Evolutionary conservation across 2,888 invertebrate species (phyloP).

Genomic region (Bugula neritina): DNA sequence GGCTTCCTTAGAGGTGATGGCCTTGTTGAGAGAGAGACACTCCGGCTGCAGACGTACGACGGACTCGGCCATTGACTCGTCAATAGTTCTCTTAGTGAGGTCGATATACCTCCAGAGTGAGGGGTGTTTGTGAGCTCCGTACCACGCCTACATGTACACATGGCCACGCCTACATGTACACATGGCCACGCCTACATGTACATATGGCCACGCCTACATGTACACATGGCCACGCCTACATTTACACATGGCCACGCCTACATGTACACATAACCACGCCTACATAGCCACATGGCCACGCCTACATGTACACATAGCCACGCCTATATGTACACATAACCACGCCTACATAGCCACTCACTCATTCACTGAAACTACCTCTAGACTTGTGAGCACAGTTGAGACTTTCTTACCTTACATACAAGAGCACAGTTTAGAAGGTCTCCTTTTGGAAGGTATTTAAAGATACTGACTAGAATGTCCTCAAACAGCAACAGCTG

Average conservation of each 20-base stretch:
- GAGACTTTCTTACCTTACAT: not conserved
- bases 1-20: constrained; percentile 19
- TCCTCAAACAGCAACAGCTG: not conserved
- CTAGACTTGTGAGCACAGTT: too few species aligned
- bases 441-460: not conserved
- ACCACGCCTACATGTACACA: not conserved
- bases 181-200: too few species aligned
- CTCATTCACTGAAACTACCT: too few species aligned
- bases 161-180: too few species aligned
- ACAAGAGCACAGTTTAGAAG: not conserved
- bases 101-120: not conserved
- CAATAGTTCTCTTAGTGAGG: constrained; percentile 18
- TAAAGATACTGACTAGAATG: not conserved
- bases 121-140: not conserved
- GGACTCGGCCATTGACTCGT: constrained; percentile 11
- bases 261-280: too few species aligned
- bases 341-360: too few species aligned
- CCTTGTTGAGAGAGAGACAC: constrained; percentile 2
- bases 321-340: too few species aligned
- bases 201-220: too few species aligned
- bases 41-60: constrained; percentile 3
- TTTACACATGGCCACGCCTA: too few species aligned
- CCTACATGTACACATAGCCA: too few species aligned
- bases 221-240: too few species aligned
- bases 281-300: too few species aligned